Evolutionary conservation across 2,113 vertebrate genomes (phyloP), one percentile per base, ranked within the genome.

Genomic region (Eulacestoma nigropectus): DNA sequence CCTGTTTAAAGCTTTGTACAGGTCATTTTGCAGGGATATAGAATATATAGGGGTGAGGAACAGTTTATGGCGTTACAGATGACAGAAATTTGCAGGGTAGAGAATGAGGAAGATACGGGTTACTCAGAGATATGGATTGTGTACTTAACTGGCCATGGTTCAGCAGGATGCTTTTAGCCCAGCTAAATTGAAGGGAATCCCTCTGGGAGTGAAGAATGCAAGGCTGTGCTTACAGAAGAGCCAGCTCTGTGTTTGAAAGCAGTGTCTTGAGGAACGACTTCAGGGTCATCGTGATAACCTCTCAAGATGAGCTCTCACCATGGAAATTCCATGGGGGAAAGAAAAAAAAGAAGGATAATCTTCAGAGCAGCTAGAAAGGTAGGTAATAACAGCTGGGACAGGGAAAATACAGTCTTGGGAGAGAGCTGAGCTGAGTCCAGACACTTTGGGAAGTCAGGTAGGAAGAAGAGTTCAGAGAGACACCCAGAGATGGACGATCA

Each of bases 141-240:
- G 76, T 91, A 72, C 72, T 95, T 93, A 87, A 68, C 86, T 89
- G 91, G 89, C 95, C 93, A 53, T 89, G 95, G 80, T 93, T 95
- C 79, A 92, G 83, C 44, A 90, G 76, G 86, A 93, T 89, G 95
- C 95, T 95, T 95, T 96, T 95, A 96, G 89, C 63, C 73, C 68
- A 56, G 93, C 69, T 89, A 89, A 95, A 94, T 72, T 78, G 93
- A 92, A 94, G 65, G 62, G 73, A 94, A 89, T 91, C 69, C 91
- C 73, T 87, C 44, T 62, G 93, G 94, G 93, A 91, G 35, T 30
- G 65, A 78, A 87, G 87, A 84, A 84, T 84, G 69, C 20, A 62
- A 30, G 80, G 53, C 74, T 91, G 69, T 65, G 84, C 77, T 89
- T 79, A 89, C 27, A 87, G 81, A 64, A 87, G 73, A 89, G 65